phyloP scores from a whole-genome alignment of 2,113 vertebrate genomes.

The Clinocottus analis region DNA sequence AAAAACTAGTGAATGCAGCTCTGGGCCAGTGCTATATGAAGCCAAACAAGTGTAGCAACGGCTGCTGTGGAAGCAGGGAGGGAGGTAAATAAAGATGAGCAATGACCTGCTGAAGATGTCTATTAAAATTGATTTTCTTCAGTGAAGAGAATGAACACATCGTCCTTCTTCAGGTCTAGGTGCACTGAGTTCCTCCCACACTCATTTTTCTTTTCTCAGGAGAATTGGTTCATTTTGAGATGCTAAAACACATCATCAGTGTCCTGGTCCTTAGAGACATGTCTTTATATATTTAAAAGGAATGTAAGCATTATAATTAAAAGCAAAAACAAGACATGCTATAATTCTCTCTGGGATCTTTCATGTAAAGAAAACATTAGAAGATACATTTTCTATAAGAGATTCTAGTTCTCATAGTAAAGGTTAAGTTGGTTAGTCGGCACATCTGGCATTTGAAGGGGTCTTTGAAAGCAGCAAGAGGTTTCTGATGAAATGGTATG shows the following conservation, averaged over 20 bases:
- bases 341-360: constrained; percentile 13
- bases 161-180: constrained; percentile 46
- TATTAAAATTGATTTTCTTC: constrained; percentile 52
- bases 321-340: constrained; percentile 9
- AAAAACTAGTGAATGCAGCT: constrained; percentile 19
- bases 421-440: constrained; percentile 46
- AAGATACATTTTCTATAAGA: constrained; percentile 38
- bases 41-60: constrained; percentile 14
- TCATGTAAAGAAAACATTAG: constrained; percentile 13
- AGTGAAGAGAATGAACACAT: constrained; percentile 33
- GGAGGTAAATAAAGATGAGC: constrained; percentile 38
- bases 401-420: constrained; percentile 16
- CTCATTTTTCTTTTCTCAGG: constrained; percentile 19
- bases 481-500: constrained; percentile 31
- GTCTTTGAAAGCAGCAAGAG: constrained; percentile 60
- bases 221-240: constrained; percentile 35
- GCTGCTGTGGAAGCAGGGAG: constrained; percentile 12
- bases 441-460: constrained; percentile 49
- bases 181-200: constrained; percentile 26
- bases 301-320: constrained; percentile 27
- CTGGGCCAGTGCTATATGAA: constrained; percentile 7
- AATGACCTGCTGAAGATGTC: constrained; percentile 23
- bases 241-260: constrained; percentile 31
- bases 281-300: constrained; percentile 4
- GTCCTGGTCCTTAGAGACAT: background rate